A percentile compares a stretch with the other conserved stretches of the same genome.
Evolutionary conservation across 2,888 invertebrate genomes (phyloP).

Genomic region (Seira ritae): DNA sequence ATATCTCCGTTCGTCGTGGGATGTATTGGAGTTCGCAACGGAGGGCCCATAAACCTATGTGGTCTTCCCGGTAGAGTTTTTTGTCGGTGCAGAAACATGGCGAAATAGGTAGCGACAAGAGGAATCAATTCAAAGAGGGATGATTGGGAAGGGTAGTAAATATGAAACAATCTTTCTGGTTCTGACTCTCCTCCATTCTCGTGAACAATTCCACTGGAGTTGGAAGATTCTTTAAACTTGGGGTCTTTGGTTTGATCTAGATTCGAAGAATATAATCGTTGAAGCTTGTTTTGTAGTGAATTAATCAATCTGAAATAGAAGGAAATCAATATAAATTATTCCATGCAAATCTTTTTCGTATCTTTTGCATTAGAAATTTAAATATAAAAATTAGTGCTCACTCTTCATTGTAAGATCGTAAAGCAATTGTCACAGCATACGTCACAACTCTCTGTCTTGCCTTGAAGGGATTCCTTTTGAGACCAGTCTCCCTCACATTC

Average conservation of each 20-base stretch:
- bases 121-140: conserved; percentile 91
- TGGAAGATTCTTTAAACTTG: conserved; percentile 37
- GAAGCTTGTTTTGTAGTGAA: conserved; percentile 50
- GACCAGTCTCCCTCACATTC: conserved; percentile 91
- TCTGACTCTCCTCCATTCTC: conserved; percentile 74
- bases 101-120: conserved; percentile 87
- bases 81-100: conserved; percentile 87
- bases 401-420: conserved; percentile 77
- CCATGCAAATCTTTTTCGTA: conserved; percentile 20
- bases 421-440: conserved; percentile 91
- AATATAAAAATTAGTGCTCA: too few species aligned
- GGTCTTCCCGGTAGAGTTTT: conserved; percentile 75
- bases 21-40: conserved; percentile 72
- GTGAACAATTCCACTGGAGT: conserved; percentile 35
- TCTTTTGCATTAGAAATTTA: background rate
- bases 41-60: conserved; percentile 48
- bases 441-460: conserved; percentile 90
- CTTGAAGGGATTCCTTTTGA: conserved; percentile 90
- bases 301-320: conserved; percentile 54
- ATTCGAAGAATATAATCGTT: conserved; percentile 35
- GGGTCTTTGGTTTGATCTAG: conserved; percentile 7
- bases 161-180: conserved; percentile 79
- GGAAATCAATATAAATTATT: background rate
- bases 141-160: conserved; percentile 93
- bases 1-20: conserved; percentile 48